These are phyloP conservation scores for Ectemnius lituratus DNA, from an alignment of 2,888 invertebrate genomes.

Conservation along the genomic window DNA sequence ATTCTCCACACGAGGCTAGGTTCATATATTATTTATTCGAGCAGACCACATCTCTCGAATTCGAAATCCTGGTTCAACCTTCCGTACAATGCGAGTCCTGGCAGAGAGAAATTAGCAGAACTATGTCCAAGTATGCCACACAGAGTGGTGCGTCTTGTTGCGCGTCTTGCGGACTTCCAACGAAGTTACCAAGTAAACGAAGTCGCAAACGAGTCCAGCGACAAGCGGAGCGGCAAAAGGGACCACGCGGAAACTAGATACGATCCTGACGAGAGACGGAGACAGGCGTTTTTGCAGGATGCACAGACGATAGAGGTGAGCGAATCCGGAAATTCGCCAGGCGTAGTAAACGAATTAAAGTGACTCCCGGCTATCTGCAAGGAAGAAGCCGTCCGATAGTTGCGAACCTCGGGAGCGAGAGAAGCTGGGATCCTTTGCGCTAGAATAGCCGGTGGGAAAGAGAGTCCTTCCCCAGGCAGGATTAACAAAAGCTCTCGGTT, in stretches of 20 bases:
- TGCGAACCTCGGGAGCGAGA: conserved; percentile 9
- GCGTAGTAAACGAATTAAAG: conserved; percentile 49
- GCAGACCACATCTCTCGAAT: too few species aligned
- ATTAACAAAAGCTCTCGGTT: conserved; percentile 57
- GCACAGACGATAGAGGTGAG: neutral
- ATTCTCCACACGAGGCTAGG: too few species aligned
- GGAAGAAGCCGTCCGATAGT: conserved; percentile 25
- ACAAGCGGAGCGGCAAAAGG: conserved; percentile 28
- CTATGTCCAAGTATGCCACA: too few species aligned
- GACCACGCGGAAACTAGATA: conserved; percentile 8
- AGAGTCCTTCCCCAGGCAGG: conserved; percentile 42
- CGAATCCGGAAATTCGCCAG: conserved; percentile 45
- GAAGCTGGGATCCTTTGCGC: neutral
- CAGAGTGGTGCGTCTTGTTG: too few species aligned
- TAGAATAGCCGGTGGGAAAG: neutral
- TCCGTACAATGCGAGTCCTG: too few species aligned
- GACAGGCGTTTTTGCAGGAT: too few species aligned
- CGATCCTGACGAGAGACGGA: too few species aligned
- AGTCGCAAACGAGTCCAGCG: neutral
- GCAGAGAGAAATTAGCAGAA: too few species aligned
- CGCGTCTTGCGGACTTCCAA: too few species aligned
- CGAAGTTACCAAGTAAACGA: too few species aligned
- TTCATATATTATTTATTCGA: too few species aligned
- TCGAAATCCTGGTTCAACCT: too few species aligned
- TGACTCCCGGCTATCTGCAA: conserved; percentile 36